Percentiles rank a stretch among this genome's conserved stretches.
phyloP scores from a whole-genome alignment of 2,888 invertebrate species.

The Drosophila fulvimacula region DNA sequence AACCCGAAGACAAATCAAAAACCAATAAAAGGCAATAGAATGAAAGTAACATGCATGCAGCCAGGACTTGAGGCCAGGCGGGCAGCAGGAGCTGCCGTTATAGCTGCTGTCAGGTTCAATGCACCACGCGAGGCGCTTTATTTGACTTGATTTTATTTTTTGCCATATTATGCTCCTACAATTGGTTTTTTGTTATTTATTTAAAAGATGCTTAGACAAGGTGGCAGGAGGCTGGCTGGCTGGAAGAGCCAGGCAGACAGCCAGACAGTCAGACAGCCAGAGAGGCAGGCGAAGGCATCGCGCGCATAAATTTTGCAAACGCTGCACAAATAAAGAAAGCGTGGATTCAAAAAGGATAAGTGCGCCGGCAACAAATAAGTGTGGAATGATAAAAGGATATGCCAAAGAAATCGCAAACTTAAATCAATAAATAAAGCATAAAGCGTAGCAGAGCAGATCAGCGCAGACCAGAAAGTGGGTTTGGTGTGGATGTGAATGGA shows the following conservation, averaged over 20 bases:
- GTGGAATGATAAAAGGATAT: conserved; percentile 35
- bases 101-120: conserved; percentile 50
- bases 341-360: conserved; percentile 59
- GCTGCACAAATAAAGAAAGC: conserved; percentile 52
- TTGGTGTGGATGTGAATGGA: background rate
- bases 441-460: conserved; percentile 36
- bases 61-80: conserved; percentile 14
- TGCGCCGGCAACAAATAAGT: conserved; percentile 48
- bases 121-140: conserved; percentile 47
- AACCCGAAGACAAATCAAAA: conserved; percentile 64
- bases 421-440: conserved; percentile 82
- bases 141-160: conserved; percentile 28
- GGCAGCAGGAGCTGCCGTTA: background rate
- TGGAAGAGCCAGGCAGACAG: background rate
- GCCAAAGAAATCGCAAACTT: conserved; percentile 77
- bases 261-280: background rate
- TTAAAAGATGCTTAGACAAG: conserved; percentile 76
- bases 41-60: conserved; percentile 39
- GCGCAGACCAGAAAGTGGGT: conserved; percentile 9
- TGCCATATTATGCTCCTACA: conserved; percentile 22
- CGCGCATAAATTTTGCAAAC: conserved; percentile 81
- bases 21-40: conserved; percentile 77
- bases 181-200: conserved; percentile 73
- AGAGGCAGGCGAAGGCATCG: conserved; percentile 45
- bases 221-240: conserved; percentile 13